A percentile compares a stretch with the other conserved stretches of the same genome.
Conservation (phyloP, 2,113 vertebrate species). For the Pogonocichla stellata region DNA sequence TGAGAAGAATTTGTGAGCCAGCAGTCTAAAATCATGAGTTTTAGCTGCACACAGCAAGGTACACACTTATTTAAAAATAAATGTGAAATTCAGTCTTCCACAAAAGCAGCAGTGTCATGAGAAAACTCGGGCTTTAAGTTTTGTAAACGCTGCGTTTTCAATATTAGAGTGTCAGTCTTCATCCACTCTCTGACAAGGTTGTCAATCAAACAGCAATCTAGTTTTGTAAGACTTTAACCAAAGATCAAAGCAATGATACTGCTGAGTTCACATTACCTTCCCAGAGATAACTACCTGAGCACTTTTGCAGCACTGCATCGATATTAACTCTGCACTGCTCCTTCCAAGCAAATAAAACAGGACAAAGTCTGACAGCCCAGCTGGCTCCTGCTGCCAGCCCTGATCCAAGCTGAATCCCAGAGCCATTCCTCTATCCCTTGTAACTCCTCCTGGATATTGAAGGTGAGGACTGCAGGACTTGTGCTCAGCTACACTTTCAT, state of each 20-base stretch:
- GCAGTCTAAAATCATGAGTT: background rate
- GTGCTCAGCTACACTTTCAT: background rate
- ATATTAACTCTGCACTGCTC: slow-evolving; percentile 65
- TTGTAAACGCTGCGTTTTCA: slow-evolving; percentile 75
- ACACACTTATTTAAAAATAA: slow-evolving; percentile 58
- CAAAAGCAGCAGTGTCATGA: slow-evolving; percentile 75
- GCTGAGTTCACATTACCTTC: slow-evolving; percentile 77
- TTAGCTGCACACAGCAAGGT: slow-evolving; percentile 18
- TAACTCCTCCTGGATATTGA: background rate
- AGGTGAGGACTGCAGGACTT: background rate
- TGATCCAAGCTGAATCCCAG: background rate
- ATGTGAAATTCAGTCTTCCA: slow-evolving; percentile 68
- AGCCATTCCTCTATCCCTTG: background rate
- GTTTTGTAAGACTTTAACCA: slow-evolving; percentile 75
- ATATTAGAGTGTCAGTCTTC: slow-evolving; percentile 80
- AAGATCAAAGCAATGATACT: slow-evolving; percentile 78
- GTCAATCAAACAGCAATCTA: slow-evolving; percentile 77
- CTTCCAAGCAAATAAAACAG: slow-evolving; percentile 62
- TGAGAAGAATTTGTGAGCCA: background rate
- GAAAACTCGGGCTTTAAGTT: slow-evolving; percentile 70
- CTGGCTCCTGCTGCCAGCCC: background rate
- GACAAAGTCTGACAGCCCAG: slow-evolving; percentile 12
- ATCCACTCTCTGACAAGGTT: slow-evolving; percentile 78
- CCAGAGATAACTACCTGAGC: slow-evolving; percentile 64
- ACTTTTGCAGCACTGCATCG: slow-evolving; percentile 27